phyloP scores from a whole-genome alignment of 1,140 invertebrate species.

The Brachionus angularis region DNA sequence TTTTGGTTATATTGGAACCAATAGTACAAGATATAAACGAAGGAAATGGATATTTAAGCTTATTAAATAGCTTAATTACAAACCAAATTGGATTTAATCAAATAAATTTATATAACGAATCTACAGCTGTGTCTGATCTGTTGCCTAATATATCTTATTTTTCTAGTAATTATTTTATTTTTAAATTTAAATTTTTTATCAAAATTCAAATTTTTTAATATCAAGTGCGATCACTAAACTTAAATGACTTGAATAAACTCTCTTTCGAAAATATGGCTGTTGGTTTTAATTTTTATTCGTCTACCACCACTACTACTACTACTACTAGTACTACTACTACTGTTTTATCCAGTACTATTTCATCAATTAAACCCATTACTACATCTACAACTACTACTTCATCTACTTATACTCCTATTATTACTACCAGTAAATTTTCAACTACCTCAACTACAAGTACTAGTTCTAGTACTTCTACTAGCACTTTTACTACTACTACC shows the following conservation, averaged over 20 bases:
- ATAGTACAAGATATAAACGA: conserved; percentile 22
- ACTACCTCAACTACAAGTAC: conserved; percentile 33
- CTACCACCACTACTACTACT: conserved; percentile 43
- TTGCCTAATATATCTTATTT: conserved; percentile 8
- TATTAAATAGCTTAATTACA: conserved; percentile 22
- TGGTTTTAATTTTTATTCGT: conserved; percentile 26
- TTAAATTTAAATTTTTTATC: background rate
- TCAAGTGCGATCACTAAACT: no score
- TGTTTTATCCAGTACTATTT: conserved; percentile 38
- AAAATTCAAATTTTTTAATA: no score
- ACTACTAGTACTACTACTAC: conserved; percentile 43
- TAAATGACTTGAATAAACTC: conserved; percentile 41
- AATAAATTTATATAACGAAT: conserved; percentile 19
- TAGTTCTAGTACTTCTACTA: background rate
- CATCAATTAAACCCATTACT: conserved; percentile 45
- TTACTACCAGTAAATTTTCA: background rate
- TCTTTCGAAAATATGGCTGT: no score
- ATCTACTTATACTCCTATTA: conserved; percentile 20
- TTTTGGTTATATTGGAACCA: conserved; percentile 19
- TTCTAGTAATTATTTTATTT: conserved; percentile 7
- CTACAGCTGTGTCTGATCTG: background rate
- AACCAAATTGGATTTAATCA: conserved; percentile 12
- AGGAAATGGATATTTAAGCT: conserved; percentile 4
- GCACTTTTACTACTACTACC: conserved; percentile 11
- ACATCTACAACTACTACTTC: conserved; percentile 45